Evolutionary conservation across 2,113 vertebrate species (phyloP).

Genomic region (Plecturocebus donacophilus): DNA sequence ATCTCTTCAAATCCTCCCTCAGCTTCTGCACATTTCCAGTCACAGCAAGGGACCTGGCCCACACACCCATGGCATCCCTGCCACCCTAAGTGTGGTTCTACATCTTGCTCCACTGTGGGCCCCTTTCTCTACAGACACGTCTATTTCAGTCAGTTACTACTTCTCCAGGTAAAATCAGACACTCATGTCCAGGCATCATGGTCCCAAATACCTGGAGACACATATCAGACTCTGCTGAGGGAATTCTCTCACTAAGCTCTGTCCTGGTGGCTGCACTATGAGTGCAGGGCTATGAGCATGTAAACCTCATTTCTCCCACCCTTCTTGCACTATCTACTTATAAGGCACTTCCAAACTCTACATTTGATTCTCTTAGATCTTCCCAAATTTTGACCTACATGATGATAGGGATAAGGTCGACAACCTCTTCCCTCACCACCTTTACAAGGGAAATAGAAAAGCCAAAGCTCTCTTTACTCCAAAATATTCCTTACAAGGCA

Average conservation of each 20-base stretch:
- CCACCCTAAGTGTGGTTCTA: background rate
- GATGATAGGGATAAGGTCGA: background rate
- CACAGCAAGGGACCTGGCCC: background rate
- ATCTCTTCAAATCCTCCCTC: background rate
- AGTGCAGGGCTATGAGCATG: accelerated
- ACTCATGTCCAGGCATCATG: background rate
- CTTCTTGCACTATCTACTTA: background rate
- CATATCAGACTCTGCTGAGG: background rate
- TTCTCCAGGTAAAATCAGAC: background rate
- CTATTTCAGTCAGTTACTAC: background rate
- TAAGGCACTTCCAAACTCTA: background rate
- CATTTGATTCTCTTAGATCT: background rate
- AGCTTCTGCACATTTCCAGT: background rate
- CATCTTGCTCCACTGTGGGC: background rate
- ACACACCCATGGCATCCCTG: background rate
- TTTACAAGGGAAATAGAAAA: background rate
- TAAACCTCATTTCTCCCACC: background rate
- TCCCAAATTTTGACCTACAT: background rate
- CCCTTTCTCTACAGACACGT: background rate
- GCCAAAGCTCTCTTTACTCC: background rate
- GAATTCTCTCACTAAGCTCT: background rate
- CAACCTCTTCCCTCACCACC: accelerated
- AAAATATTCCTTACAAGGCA: background rate
- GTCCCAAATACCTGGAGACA: background rate
- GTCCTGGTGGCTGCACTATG: background rate